These are phyloP conservation scores for Atethmia centrago DNA, from an alignment of 2,888 invertebrate genomes.

Conservation along the genomic window DNA sequence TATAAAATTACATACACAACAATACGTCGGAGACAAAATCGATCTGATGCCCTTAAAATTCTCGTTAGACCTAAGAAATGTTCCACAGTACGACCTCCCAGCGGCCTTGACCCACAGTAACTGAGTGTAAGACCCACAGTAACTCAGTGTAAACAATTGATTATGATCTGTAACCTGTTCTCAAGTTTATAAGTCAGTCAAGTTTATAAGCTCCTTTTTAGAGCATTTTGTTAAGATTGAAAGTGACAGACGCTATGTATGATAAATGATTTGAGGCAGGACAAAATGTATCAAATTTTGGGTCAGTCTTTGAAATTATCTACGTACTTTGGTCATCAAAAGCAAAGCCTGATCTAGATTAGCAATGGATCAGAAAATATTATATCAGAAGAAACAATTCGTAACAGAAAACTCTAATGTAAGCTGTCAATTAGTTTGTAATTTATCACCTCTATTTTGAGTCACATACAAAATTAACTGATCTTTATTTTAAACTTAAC, in stretches of 20 bases:
- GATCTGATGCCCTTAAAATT: conserved; percentile 58
- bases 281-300: conserved; percentile 15
- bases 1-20: conserved; percentile 13
- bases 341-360: not conserved
- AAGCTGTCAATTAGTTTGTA: conserved; percentile 26
- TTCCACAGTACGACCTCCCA: conserved; percentile 59
- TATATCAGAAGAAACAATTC: not conserved
- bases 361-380: not conserved
- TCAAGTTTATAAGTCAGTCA: conserved; percentile 57
- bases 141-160: conserved; percentile 70
- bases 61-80: conserved; percentile 58
- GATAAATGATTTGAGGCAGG: conserved; percentile 35
- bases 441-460: conserved; percentile 41
- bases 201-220: conserved; percentile 64
- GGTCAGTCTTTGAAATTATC: conserved; percentile 2
- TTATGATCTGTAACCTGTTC: conserved; percentile 69
- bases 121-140: conserved; percentile 65
- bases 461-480: conserved; percentile 6
- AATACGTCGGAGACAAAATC: conserved; percentile 41
- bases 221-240: conserved; percentile 52
- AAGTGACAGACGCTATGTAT: conserved; percentile 46
- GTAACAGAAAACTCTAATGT: not conserved
- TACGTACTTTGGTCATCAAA: not conserved
- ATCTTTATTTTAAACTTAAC: conserved; percentile 14
- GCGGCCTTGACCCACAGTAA: conserved; percentile 65